These are phyloP conservation scores for Stomorhina lunata DNA, from an alignment of 2,888 invertebrate species.

Conservation along the genomic window DNA sequence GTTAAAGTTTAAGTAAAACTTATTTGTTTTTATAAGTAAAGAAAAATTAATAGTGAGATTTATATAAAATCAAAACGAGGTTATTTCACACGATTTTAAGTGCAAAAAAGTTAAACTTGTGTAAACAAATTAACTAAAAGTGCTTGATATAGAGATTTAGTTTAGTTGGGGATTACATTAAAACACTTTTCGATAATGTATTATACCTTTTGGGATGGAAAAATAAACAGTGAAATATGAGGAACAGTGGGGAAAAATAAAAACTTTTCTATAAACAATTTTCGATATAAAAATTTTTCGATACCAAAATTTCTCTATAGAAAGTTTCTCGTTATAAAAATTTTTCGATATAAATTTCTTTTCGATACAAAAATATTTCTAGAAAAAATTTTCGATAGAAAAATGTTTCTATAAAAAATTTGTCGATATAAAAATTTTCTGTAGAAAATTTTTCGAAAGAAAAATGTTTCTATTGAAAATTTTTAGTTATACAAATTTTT, in stretches of 20 bases:
- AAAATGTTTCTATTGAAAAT: too few relatives aligned
- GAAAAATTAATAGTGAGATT: constrained; percentile 7
- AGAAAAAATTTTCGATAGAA: too few relatives aligned
- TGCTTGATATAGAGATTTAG: constrained; percentile 68
- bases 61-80: constrained; percentile 11
- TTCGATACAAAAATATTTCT: too few relatives aligned
- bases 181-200: constrained; percentile 63
- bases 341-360: too few relatives aligned
- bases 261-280: too few relatives aligned
- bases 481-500: too few relatives aligned
- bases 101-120: constrained; percentile 39
- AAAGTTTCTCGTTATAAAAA: too few relatives aligned
- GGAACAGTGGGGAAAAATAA: constrained; percentile 26
- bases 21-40: neutral
- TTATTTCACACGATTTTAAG: neutral
- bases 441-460: too few relatives aligned
- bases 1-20: constrained; percentile 3
- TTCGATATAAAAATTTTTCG: too few relatives aligned
- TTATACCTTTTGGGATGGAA: constrained; percentile 14
- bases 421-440: too few relatives aligned
- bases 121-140: constrained; percentile 74
- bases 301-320: too few relatives aligned
- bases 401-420: too few relatives aligned
- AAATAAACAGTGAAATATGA: neutral
- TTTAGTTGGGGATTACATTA: constrained; percentile 69